These are phyloP conservation scores for Gobio gobio DNA, from an alignment of 2,113 vertebrate genomes.

Conservation along the genomic window DNA sequence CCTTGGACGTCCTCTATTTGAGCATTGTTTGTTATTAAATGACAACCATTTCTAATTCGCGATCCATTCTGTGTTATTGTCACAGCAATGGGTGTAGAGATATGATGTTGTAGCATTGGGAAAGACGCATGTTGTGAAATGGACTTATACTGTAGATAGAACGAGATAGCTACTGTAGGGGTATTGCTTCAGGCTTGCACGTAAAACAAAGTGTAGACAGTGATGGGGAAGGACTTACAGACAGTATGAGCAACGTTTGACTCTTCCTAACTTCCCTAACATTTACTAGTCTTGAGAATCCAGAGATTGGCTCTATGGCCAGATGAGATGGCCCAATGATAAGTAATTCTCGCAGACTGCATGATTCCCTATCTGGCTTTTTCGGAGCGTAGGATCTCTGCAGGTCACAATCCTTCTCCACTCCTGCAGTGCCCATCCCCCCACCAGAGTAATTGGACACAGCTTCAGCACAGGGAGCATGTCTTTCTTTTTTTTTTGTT, in stretches of 20 bases:
- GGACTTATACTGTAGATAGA: neutral
- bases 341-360: conserved; percentile 10
- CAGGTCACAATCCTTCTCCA: conserved; percentile 33
- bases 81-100: conserved; percentile 65
- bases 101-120: neutral
- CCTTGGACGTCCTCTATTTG: conserved; percentile 55
- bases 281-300: neutral
- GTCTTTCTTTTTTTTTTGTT: conserved; percentile 63
- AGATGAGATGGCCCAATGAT: neutral
- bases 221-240: conserved; percentile 5
- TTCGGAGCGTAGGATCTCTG: conserved; percentile 33
- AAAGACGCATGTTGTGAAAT: neutral
- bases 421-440: conserved; percentile 18
- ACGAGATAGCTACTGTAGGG: neutral
- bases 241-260: neutral
- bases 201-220: neutral
- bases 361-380: conserved; percentile 51
- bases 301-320: neutral
- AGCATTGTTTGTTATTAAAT: conserved; percentile 51
- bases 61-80: conserved; percentile 60
- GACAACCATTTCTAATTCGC: conserved; percentile 61
- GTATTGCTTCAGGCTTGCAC: neutral
- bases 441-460: conserved; percentile 64
- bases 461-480: conserved; percentile 57
- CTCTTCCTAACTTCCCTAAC: neutral